These are phyloP conservation scores for Mionectes olivaceus DNA, from an alignment of 2,797 vertebrate genomes.

Conservation along the genomic window DNA sequence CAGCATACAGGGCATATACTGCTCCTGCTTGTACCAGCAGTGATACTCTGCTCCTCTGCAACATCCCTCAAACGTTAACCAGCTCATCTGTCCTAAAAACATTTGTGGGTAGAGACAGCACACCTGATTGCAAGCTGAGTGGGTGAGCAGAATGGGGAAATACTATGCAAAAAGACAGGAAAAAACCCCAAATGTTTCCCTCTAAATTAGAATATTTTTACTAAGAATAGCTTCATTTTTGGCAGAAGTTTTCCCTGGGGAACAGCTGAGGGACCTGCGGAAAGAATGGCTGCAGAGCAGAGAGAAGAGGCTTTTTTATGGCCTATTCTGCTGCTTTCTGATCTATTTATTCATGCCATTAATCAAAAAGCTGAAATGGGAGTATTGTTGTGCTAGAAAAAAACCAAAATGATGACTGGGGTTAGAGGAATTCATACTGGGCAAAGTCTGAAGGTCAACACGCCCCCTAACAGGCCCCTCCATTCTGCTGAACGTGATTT, in stretches of 20 bases:
- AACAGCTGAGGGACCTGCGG: not conserved
- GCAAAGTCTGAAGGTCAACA: constrained; percentile 28
- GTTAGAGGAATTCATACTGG: constrained; percentile 8
- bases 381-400: not conserved
- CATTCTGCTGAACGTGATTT: not conserved
- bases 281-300: not conserved
- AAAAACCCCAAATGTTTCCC: not conserved
- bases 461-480: not conserved
- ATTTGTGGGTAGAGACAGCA: not conserved
- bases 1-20: not conserved
- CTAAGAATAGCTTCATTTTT: not conserved
- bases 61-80: not conserved
- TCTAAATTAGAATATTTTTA: not conserved
- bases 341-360: constrained; percentile 19
- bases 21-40: not conserved
- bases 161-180: not conserved
- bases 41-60: not conserved
- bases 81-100: not conserved
- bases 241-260: not conserved
- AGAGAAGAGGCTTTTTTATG: not conserved
- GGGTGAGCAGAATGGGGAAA: not conserved
- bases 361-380: constrained; percentile 28
- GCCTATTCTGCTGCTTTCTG: not conserved
- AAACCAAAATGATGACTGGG: rapidly evolving
- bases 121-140: not conserved